These are phyloP conservation scores for Sinocyclocheilus rhinocerous DNA, from an alignment of 2,113 vertebrate species.

Conservation along the genomic window DNA sequence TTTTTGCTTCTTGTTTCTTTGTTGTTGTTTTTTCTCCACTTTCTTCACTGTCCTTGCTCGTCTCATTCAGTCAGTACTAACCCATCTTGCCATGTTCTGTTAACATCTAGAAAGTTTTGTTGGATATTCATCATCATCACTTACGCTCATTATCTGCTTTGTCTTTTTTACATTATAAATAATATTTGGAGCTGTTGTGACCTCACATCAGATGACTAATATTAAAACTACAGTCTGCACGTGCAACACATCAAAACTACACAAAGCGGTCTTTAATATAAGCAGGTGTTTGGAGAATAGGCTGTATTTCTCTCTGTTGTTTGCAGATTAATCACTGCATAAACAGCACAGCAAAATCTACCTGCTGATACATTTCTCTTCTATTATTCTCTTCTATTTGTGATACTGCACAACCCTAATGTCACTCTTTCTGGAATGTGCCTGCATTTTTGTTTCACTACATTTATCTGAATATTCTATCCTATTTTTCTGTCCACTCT, in stretches of 20 bases:
- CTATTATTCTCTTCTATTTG: too few relatives aligned
- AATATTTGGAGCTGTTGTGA: neutral
- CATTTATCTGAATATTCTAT: neutral
- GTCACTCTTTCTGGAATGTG: constrained; percentile 35
- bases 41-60: constrained; percentile 16
- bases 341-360: neutral
- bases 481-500: neutral
- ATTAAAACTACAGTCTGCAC: neutral
- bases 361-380: neutral
- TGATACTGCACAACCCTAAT: neutral
- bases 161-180: neutral
- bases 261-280: neutral
- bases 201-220: neutral
- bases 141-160: neutral
- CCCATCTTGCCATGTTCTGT: constrained; percentile 33
- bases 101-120: constrained; percentile 18
- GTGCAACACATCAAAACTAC: neutral
- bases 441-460: constrained; percentile 20
- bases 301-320: neutral
- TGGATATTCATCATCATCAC: neutral
- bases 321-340: neutral
- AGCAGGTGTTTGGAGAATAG: neutral
- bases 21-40: constrained; percentile 24
- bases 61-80: constrained; percentile 44
- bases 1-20: constrained; percentile 43